Percentiles rank a stretch among this genome's conserved stretches.
These are phyloP conservation scores for Drosophila eugracilis DNA, from an alignment of 1,140 invertebrate genomes.

Conservation along the genomic window DNA sequence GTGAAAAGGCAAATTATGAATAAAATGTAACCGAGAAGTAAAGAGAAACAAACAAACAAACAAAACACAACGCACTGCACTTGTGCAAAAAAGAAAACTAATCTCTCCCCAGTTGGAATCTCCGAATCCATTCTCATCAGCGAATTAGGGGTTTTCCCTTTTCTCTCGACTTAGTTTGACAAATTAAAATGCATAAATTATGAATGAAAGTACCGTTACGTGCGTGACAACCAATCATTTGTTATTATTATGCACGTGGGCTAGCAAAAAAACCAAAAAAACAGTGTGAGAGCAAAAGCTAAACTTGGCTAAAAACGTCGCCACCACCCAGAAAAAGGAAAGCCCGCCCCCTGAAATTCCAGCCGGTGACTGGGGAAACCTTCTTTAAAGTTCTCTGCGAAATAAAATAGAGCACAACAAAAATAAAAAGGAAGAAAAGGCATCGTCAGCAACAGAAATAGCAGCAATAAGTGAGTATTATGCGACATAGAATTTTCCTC, in stretches of 20 bases:
- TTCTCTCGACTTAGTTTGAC: conserved; percentile 60
- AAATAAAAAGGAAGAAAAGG: conserved; percentile 10
- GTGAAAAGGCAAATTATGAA: conserved; percentile 68
- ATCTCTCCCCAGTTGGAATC: conserved; percentile 2
- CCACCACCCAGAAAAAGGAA: background rate
- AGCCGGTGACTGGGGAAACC: conserved; percentile 14
- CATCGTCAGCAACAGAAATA: conserved; percentile 36
- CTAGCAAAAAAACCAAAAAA: conserved; percentile 33
- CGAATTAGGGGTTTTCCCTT: background rate
- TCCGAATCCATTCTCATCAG: conserved; percentile 41
- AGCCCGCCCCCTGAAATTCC: background rate
- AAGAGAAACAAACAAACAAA: conserved; percentile 24
- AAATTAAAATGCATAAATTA: conserved; percentile 84
- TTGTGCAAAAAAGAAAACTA: conserved; percentile 19
- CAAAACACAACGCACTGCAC: conserved; percentile 15
- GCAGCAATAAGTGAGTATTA: conserved; percentile 53
- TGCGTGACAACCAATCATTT: conserved; percentile 83
- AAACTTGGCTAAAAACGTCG: conserved; percentile 38
- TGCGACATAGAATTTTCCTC: conserved; percentile 42
- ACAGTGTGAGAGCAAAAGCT: conserved; percentile 30
- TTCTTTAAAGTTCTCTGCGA: conserved; percentile 30
- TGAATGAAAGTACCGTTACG: conserved; percentile 82
- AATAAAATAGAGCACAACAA: conserved; percentile 17
- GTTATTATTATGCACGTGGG: conserved; percentile 82
- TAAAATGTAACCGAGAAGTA: conserved; percentile 41